These are phyloP conservation scores for Brachyhypopomus gauderio DNA, from an alignment of 2,113 vertebrate species.

Conservation along the genomic window DNA sequence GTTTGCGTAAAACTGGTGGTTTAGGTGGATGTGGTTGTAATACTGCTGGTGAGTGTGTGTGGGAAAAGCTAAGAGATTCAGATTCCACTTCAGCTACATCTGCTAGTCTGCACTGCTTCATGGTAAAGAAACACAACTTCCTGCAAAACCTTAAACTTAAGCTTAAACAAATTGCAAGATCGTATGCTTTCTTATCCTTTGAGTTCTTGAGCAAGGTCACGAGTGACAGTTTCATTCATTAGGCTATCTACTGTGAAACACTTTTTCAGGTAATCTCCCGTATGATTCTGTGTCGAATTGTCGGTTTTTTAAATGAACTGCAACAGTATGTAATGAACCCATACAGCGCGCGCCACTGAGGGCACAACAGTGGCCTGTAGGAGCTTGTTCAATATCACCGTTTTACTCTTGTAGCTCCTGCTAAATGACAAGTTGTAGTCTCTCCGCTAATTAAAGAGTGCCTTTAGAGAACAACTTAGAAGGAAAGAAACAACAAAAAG, in stretches of 20 bases:
- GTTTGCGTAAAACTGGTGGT: neutral
- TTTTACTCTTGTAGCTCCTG: neutral
- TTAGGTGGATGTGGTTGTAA: too few species aligned
- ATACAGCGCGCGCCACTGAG: neutral
- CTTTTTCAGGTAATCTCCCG: neutral
- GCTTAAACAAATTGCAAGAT: too few species aligned
- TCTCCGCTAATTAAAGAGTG: neutral
- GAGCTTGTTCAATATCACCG: neutral
- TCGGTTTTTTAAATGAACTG: neutral
- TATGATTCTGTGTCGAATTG: neutral
- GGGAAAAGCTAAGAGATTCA: neutral
- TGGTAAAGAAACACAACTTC: conserved; percentile 7
- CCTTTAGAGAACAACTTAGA: too few species aligned
- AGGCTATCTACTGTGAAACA: conserved; percentile 2
- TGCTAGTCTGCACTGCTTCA: neutral
- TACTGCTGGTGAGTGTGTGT: neutral
- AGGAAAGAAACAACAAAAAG: too few species aligned
- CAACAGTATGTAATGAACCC: conserved; percentile 4
- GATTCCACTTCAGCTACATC: conserved; percentile 1
- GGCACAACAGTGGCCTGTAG: neutral
- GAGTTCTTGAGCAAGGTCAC: neutral
- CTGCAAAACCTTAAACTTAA: conserved; percentile 21
- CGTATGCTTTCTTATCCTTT: neutral
- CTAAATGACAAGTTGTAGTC: neutral
- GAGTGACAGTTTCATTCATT: neutral